Conservation (phyloP, 1,140 invertebrate genomes). For the Gonioctena quinquepunctata region DNA sequence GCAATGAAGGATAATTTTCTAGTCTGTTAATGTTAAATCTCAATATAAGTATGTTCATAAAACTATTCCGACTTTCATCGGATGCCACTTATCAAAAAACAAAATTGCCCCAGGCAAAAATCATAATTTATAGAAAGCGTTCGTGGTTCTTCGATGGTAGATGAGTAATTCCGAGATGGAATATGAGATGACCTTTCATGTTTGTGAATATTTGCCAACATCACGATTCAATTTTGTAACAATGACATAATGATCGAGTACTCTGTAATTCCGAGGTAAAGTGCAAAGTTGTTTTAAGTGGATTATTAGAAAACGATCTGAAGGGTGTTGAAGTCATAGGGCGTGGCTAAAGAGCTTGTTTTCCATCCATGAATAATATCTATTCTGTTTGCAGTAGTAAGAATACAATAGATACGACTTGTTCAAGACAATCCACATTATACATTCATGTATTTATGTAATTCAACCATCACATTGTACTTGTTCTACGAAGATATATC, state of each 20-base stretch:
- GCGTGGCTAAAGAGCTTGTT: no score
- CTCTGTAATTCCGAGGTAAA: neutral
- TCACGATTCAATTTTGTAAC: slow-evolving; percentile 4
- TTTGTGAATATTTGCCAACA: neutral
- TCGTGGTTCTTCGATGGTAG: neutral
- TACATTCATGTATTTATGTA: no score
- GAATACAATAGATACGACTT: neutral
- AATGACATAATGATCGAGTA: slow-evolving; percentile 13
- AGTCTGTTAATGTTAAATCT: neutral
- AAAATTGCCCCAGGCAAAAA: neutral
- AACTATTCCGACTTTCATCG: neutral
- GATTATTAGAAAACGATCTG: neutral
- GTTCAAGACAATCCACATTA: no score
- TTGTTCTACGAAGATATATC: no score
- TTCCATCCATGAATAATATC: no score
- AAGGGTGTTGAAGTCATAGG: neutral
- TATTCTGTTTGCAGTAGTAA: no score
- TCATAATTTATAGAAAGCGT: neutral
- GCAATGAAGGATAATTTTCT: neutral
- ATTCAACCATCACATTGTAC: no score
- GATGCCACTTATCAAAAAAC: neutral
- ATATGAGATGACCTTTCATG: slow-evolving; percentile 4
- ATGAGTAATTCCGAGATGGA: neutral
- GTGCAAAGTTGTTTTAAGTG: neutral
- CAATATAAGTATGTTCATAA: neutral